Conservation (phyloP, 2,797 vertebrate species). For the Ptychobarbus kaznakovi region DNA sequence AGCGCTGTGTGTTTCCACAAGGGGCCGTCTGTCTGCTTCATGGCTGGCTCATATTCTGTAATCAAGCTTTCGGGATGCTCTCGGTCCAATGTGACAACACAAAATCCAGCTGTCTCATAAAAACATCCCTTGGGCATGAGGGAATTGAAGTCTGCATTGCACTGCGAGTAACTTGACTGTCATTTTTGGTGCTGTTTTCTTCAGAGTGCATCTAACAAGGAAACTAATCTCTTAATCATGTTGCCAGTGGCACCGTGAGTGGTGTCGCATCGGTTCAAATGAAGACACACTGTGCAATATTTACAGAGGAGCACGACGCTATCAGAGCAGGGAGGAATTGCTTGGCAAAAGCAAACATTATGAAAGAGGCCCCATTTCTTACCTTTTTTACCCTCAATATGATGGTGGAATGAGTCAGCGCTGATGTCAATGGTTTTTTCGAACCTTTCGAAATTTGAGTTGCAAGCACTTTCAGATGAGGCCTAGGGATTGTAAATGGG, state of each 20-base stretch:
- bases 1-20: slow-evolving; percentile 32
- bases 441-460: not conserved
- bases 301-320: slow-evolving; percentile 21
- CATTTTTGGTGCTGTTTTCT: slow-evolving; percentile 13
- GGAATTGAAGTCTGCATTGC: not conserved
- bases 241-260: slow-evolving; percentile 16
- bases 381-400: not conserved
- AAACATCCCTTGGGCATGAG: slow-evolving; percentile 1
- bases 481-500: not conserved
- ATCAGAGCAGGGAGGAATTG: not conserved
- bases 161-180: not conserved
- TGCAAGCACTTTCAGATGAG: not conserved
- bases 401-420: not conserved
- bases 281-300: slow-evolving; percentile 25
- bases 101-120: slow-evolving; percentile 32
- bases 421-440: slow-evolving; percentile 29
- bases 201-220: slow-evolving; percentile 19
- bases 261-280: slow-evolving; percentile 33
- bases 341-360: slow-evolving; percentile 8
- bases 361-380: not conserved
- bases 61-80: slow-evolving; percentile 22
- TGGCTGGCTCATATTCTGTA: slow-evolving; percentile 4
- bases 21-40: slow-evolving; percentile 28
- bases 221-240: slow-evolving; percentile 42
- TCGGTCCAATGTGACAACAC: not conserved